Conservation (phyloP, 1,140 invertebrate genomes). For the Periplaneta americana region DNA sequence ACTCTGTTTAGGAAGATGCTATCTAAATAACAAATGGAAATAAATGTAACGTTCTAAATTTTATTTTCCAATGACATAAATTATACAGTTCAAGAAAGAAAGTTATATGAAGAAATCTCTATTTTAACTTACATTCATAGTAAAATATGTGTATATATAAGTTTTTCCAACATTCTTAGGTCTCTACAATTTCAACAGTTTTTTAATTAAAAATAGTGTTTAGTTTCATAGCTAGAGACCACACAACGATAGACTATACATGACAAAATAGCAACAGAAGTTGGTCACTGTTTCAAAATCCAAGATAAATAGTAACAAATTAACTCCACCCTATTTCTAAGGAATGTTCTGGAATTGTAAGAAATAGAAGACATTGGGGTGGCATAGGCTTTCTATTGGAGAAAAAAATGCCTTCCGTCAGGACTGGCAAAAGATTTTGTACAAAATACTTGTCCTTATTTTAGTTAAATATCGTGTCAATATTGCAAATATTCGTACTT, state of each 20-base stretch:
- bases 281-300: background rate
- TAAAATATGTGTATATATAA: background rate
- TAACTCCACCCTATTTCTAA: background rate
- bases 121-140: background rate
- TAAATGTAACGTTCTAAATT: background rate
- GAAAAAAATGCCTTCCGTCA: background rate
- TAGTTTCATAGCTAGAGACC: background rate
- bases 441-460: background rate
- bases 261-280: background rate
- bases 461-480: background rate
- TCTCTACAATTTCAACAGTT: background rate
- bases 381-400: background rate
- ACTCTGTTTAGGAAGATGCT: no score
- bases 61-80: background rate
- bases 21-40: background rate
- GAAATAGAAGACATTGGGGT: background rate
- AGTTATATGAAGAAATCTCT: background rate
- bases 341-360: background rate
- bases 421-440: background rate
- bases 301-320: background rate
- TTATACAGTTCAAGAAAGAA: background rate
- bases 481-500: background rate
- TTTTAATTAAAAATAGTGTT: background rate
- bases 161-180: background rate
- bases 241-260: background rate